Base-by-base conservation (phyloP, 2,797 vertebrate species). In the Platalea minor region DNA sequence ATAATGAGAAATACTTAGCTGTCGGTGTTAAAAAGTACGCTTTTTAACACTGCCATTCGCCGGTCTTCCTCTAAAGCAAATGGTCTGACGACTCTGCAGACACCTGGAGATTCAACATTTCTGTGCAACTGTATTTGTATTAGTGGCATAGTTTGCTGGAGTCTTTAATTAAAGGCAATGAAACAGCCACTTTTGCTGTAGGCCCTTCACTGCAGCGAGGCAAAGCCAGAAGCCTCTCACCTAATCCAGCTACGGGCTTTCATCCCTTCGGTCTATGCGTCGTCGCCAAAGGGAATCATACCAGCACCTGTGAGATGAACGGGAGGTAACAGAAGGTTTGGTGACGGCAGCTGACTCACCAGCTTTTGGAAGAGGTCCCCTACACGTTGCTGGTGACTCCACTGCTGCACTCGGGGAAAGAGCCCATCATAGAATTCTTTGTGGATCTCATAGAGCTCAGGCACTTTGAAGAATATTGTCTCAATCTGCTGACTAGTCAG, bases 381-480 rank as follows among this genome's bases (percentile, higher is more conserved):
- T 1, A 99, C 99, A 9, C 99, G 98, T 87, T 99, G 99, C 97
- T 99, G 99, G 97, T 99, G 99, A 95, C 99, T 98, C 99, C 99
- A 99, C 96, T 99, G 99, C 96, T 99, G 99, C 89, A 99, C 99
- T 2, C 99, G 98, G 41, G 99, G 99, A 6, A 99, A 95, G 28
- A 99, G 99, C 74, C 98, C 98, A 4, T 99, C 99, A 5, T 99
- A 99, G 97, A 99, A 99, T 73, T 99, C 99, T 93, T 99, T 99
- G 98, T 99, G 99, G 97, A 99, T 99, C 98, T 99, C 99, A 1
- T 99, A 99, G 93, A 99, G 99, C 97, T 99, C 99, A 96, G 99
- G 99, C 98, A 99, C 99, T 98, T 99, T 99, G 98, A 99, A 99
- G 98, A 99, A 99, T 98, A 99, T 99, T 95, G 99, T 99, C 97